Conservation (phyloP, 2,888 invertebrate species). For the Torymus auratus region DNA sequence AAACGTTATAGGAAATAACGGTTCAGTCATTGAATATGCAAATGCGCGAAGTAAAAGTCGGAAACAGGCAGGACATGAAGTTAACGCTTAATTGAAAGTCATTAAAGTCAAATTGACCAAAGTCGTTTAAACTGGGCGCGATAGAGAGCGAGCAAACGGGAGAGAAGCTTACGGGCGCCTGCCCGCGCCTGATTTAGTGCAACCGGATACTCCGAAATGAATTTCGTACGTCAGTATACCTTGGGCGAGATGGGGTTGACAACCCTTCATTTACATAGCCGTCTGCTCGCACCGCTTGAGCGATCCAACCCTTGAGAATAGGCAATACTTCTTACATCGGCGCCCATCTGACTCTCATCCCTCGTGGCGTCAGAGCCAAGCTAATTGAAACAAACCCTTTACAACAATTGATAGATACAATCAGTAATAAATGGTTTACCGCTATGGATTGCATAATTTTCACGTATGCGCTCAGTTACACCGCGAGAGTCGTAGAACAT, state of each 20-base stretch:
- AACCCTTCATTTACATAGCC: conserved; percentile 64
- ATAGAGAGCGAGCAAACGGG: background rate
- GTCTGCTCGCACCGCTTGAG: background rate
- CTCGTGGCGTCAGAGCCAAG: conserved; percentile 45
- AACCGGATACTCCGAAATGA: conserved; percentile 65
- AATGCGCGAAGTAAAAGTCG: conserved; percentile 35
- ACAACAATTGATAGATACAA: conserved; percentile 57
- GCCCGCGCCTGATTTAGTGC: conserved; percentile 64
- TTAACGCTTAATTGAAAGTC: conserved; percentile 59
- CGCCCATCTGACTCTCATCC: conserved; percentile 44
- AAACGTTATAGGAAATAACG: conserved; percentile 27
- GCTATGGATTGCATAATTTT: conserved; percentile 47
- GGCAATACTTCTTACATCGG: conserved; percentile 56
- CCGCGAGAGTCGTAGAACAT: background rate
- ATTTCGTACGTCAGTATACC: conserved; percentile 52
- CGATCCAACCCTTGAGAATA: conserved; percentile 53
- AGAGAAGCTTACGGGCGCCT: conserved; percentile 1
- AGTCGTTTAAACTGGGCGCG: conserved; percentile 42
- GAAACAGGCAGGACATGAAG: conserved; percentile 42
- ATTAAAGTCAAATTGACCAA: conserved; percentile 59
- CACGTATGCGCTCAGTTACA: background rate
- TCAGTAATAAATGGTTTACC: conserved; percentile 57
- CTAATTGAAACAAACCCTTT: conserved; percentile 58
- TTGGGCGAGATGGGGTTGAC: conserved; percentile 62
- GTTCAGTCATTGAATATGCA: conserved; percentile 51